A percentile compares a stretch with the other conserved stretches of the same genome.
Conservation (phyloP, 2,888 invertebrate genomes). For the Sipha maydis region DNA sequence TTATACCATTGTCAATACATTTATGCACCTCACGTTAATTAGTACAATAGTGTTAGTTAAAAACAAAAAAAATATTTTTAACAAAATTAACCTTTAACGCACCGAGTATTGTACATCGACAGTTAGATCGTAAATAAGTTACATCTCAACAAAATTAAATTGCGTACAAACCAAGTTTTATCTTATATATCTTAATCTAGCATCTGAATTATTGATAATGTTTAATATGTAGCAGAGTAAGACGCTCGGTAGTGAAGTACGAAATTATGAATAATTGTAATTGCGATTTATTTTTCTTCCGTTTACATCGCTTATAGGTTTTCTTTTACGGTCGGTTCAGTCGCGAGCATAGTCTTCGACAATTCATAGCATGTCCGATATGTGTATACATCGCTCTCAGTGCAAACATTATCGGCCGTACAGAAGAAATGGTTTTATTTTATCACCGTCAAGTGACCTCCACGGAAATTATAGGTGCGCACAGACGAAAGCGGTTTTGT, state of each 20-base stretch:
- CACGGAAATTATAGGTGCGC: conserved; percentile 39
- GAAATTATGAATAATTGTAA: not conserved
- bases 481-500: not conserved
- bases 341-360: not conserved
- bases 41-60: not conserved
- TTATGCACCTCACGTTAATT: not conserved
- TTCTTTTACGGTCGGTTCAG: conserved; percentile 16
- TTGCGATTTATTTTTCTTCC: conserved; percentile 4
- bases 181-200: too few species aligned
- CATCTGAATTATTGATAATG: too few species aligned
- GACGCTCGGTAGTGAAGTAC: too few species aligned
- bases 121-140: too few species aligned
- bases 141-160: too few species aligned
- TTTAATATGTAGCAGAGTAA: too few species aligned
- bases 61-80: not conserved
- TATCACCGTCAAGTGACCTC: conserved; percentile 51
- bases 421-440: conserved; percentile 34
- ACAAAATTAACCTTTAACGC: too few species aligned
- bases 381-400: not conserved
- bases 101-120: too few species aligned
- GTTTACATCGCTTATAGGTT: not conserved
- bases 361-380: not conserved
- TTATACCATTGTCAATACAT: not conserved
- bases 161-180: too few species aligned
- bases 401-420: not conserved